phyloP scores from a whole-genome alignment of 2,113 vertebrate species.

The Hystrix brachyura region DNA sequence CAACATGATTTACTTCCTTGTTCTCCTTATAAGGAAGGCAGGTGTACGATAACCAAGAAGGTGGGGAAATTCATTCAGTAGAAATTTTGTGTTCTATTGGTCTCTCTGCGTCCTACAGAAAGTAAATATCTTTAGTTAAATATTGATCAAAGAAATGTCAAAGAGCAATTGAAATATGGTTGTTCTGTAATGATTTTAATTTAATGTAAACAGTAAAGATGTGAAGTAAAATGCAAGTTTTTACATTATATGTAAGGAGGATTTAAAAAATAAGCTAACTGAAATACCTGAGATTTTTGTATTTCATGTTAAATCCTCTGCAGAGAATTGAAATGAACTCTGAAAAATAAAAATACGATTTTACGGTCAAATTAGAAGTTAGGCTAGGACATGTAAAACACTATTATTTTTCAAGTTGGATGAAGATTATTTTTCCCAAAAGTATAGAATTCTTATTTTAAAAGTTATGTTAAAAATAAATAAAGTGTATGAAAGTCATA shows the following conservation, averaged over 20 bases:
- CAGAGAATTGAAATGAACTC: constrained; percentile 76
- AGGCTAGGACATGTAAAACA: constrained; percentile 52
- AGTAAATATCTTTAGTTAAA: constrained; percentile 63
- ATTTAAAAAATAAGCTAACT: background rate
- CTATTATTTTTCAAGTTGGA: constrained; percentile 33
- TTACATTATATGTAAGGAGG: background rate
- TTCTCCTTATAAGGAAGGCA: constrained; percentile 93
- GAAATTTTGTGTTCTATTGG: constrained; percentile 80
- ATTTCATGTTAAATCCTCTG: constrained; percentile 81
- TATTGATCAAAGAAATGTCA: constrained; percentile 40
- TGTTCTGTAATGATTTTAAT: constrained; percentile 47
- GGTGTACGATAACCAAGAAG: constrained; percentile 89
- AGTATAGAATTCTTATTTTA: background rate
- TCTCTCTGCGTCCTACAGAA: constrained; percentile 84
- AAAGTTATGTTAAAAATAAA: constrained; percentile 24
- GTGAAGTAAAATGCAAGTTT: constrained; percentile 58
- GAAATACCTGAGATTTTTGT: constrained; percentile 85
- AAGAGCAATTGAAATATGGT: constrained; percentile 51
- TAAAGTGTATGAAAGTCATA: constrained; percentile 6
- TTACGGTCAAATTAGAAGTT: constrained; percentile 64
- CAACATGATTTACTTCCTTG: constrained; percentile 94
- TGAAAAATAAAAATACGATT: constrained; percentile 74
- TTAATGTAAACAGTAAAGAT: constrained; percentile 41
- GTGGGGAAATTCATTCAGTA: constrained; percentile 88
- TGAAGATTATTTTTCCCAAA: constrained; percentile 46